Base-by-base conservation (phyloP, 2,113 vertebrate species). In the Amphilophus citrinellus region DNA sequence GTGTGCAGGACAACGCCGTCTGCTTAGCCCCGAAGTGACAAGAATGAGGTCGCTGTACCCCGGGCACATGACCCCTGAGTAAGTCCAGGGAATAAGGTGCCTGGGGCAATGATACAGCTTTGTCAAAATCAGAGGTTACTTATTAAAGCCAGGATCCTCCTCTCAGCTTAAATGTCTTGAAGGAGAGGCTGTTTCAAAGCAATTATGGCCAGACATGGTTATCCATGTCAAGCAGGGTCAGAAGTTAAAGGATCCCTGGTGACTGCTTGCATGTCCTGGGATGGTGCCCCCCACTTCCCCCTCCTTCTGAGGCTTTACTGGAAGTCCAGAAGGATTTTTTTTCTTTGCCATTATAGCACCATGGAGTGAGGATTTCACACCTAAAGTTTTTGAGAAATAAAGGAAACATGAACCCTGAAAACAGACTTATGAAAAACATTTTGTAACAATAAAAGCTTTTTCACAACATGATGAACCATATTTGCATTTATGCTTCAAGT, bases 191-290 rank as follows among this genome's bases (percentile, higher is more conserved):
- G 81, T 77, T 89, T 91, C 86, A 92, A 62, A 88, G 84, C 80
- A 82, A 91, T 91, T 92, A 91, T 37, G 60, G 78, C 83, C 79
- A 90, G 78, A 80, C 83, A 27, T 61, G 58, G 88, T 92, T 91
- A 88, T 91, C 91, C 87, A 89, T 92, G 90, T 90, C 87, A 60
- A 58, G 73, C 85, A 66, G 86, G 91, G 92, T 93, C 92, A 94
- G 83, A 92, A 89, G 94, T 92, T 91, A 93, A 92, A 91, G 66
- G 82, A 89, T 90, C 87, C 91, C 87, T 89, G 88, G 85, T 90
- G 92, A 93, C 87, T 90, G 79, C 58, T 8, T 77, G 59, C 82
- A 66, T 83, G 83, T 80, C 80, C 85, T 6, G 1, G 73, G 61
- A 77, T 77, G 44, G 65, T 71, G 4, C 4, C 22, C 15, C 80